These are phyloP conservation scores for Xestia rhomboidea DNA, from an alignment of 2,888 invertebrate species.

Conservation along the genomic window DNA sequence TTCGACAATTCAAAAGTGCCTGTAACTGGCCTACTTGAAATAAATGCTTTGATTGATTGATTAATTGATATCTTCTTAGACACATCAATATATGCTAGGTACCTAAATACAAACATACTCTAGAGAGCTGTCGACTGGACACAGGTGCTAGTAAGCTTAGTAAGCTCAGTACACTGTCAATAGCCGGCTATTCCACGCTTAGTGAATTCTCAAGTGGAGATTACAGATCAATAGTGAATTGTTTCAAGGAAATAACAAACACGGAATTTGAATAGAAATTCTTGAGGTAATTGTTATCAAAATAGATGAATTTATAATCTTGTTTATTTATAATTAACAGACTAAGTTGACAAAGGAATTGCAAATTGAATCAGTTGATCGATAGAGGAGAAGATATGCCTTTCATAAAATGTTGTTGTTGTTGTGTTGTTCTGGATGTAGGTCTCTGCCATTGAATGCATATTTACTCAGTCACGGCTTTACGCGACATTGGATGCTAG, in stretches of 20 bases:
- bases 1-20: too few species aligned
- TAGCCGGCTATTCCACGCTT: constrained; percentile 36
- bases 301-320: neutral
- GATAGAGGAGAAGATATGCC: neutral
- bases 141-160: constrained; percentile 34
- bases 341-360: neutral
- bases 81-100: too few species aligned
- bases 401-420: too few species aligned
- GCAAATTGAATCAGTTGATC: neutral
- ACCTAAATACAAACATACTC: neutral
- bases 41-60: too few species aligned
- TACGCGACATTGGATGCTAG: neutral
- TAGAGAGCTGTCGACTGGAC: neutral
- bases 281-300: constrained; percentile 1
- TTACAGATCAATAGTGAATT: constrained; percentile 31
- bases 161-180: constrained; percentile 30
- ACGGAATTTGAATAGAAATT: neutral
- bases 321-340: constrained; percentile 7
- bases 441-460: neutral
- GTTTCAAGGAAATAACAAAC: neutral
- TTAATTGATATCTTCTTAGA: too few species aligned
- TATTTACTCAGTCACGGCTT: neutral
- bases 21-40: too few species aligned
- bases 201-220: constrained; percentile 39
- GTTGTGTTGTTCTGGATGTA: neutral